Percentiles rank a stretch among this genome's conserved stretches.
Evolutionary conservation across 53 echinoderm and acorn worm genomes (phyloP).

Genomic region (Holothuria leucospilota): DNA sequence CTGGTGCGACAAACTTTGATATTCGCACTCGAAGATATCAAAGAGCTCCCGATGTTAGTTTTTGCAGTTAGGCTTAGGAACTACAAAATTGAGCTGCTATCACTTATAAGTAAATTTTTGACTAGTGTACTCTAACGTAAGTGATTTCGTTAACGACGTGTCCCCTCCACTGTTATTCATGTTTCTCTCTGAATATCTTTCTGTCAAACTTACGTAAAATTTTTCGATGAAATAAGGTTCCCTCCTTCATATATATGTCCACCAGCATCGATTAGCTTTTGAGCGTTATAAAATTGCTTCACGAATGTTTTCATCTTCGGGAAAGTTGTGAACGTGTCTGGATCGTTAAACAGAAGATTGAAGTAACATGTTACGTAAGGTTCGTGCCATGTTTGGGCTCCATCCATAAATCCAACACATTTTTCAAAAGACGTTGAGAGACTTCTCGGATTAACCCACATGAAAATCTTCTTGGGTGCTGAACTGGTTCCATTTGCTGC

Average conservation of each 20-base stretch:
- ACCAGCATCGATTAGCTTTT: slow-evolving; percentile 8
- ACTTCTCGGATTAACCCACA: slow-evolving; percentile 22
- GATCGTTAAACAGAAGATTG: not conserved
- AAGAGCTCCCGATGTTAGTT: too few relatives aligned
- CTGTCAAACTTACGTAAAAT: not conserved
- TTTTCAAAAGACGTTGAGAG: slow-evolving; percentile 30
- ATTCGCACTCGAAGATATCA: too few relatives aligned
- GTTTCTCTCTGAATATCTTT: not conserved
- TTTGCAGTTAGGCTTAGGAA: too few relatives aligned
- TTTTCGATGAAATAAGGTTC: not conserved
- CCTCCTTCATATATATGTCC: slow-evolving; percentile 31
- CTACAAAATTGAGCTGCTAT: too few relatives aligned
- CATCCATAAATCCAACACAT: slow-evolving; percentile 32
- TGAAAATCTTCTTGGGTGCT: slow-evolving; percentile 6
- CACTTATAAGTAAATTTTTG: too few relatives aligned
- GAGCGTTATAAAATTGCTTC: slow-evolving; percentile 7
- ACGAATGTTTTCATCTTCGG: slow-evolving; percentile 12
- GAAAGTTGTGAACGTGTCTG: not conserved
- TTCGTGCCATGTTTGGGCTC: slow-evolving; percentile 29
- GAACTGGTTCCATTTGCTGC: slow-evolving; percentile 6
- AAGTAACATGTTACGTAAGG: slow-evolving; percentile 23
- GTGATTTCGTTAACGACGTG: too few relatives aligned
- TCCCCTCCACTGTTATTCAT: too few relatives aligned
- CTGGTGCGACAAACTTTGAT: too few relatives aligned
- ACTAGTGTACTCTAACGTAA: too few relatives aligned